Evolutionary conservation across 2,113 vertebrate genomes (phyloP).

Genomic region (Psophia crepitans): DNA sequence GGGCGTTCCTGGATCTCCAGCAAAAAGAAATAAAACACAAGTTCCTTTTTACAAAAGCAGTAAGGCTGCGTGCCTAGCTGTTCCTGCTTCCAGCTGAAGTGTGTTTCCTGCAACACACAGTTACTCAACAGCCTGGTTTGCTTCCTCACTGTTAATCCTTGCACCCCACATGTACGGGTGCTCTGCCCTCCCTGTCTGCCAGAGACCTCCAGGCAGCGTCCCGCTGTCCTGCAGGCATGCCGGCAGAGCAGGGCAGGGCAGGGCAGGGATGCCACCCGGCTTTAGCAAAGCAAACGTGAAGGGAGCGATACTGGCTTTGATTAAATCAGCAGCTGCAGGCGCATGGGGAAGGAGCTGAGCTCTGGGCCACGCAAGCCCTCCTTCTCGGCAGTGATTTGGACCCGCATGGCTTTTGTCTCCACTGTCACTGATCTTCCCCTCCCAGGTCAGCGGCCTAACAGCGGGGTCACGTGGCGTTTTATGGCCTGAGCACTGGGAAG

Average conservation of each 20-base stretch:
- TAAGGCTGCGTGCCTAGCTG: not conserved
- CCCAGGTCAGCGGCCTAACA: not conserved
- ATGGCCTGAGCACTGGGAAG: not conserved
- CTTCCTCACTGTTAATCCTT: not conserved
- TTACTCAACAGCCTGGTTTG: not conserved
- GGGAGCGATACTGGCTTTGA: not conserved
- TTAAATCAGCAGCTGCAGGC: not conserved
- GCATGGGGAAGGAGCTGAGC: not conserved
- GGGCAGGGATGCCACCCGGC: not conserved
- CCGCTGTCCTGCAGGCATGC: not conserved
- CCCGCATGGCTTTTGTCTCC: rapidly evolving
- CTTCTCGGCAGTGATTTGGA: not conserved
- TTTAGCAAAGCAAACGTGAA: not conserved
- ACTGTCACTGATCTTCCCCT: not conserved
- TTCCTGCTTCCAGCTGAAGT: not conserved
- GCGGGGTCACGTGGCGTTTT: not conserved
- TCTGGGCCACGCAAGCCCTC: not conserved
- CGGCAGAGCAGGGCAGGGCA: too few species aligned
- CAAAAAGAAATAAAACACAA: not conserved
- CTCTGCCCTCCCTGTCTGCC: not conserved
- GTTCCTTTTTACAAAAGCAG: too few species aligned
- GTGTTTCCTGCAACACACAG: rapidly evolving
- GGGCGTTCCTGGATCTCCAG: not conserved
- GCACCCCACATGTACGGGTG: not conserved
- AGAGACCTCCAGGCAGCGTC: not conserved